Base-by-base conservation (phyloP, 2,888 invertebrate species). In the Lochmaea capreae region DNA sequence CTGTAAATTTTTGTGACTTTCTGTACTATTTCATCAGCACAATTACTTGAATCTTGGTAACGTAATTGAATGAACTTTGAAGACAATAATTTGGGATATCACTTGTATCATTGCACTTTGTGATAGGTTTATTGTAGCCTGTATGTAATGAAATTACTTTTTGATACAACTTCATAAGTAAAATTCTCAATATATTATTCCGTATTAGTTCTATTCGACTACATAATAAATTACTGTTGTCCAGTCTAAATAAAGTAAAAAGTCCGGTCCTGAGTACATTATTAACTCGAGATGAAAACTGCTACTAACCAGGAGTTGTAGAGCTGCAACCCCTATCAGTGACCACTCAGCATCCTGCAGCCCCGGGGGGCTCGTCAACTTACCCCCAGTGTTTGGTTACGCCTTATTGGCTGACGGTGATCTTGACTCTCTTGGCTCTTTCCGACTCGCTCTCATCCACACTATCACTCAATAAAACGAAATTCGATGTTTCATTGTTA, bases 361-460 rank as follows among this genome's bases (percentile, higher is more conserved):
- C 83, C 85, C 79, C 84, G 77, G 79, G 85, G 85, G 86, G 79
- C 84, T 85, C 85, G 83, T 86, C 83, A 82, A 80, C 81, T 83
- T 81, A 78, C 82, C 83, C 84, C 82, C 81, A 84, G 65, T 86
- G 86, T 86, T 87, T 87, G 86, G 86, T 86, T 86, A 87, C 86
- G 85, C 86, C 86, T 85, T 86, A 86, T 86, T 86, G 84, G 84
- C 85, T 82, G 78, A 74, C 77, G 73, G 80, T 79, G 80, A 81
- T 80, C 80, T 81, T 83, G 82, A 76, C 78, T 76, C 75, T 63
- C 59, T 10, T 43, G 61, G n/a, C 26, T 67, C 49, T 61, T 67
- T 58, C 42, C 2, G 58, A 57, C 63, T 43, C 49, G 62, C 73
- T 76, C 70, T 75, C 71, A 73, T 77, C 73, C 73, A 74, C 77